phyloP scores from a whole-genome alignment of 2,797 vertebrate species.

The Hyperoplus lanceolatus region DNA sequence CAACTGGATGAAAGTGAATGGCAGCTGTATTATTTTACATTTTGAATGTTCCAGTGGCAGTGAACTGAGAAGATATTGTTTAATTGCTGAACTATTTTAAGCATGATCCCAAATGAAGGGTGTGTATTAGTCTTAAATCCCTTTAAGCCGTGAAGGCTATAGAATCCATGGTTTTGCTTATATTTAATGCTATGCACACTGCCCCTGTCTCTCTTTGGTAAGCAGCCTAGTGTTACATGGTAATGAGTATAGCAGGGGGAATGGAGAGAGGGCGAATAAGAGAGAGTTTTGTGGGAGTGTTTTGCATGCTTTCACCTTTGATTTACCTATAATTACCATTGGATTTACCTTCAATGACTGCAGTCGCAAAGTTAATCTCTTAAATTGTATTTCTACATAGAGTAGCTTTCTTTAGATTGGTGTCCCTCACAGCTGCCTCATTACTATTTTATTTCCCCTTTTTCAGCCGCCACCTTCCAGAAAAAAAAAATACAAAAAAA shows the following conservation, averaged over 20 bases:
- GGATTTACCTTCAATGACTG: slow-evolving; percentile 80
- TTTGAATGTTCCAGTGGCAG: slow-evolving; percentile 11
- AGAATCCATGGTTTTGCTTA: slow-evolving; percentile 37
- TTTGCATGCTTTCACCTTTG: slow-evolving; percentile 81
- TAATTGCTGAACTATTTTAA: slow-evolving; percentile 18
- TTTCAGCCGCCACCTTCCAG: slow-evolving; percentile 6
- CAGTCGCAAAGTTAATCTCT: slow-evolving; percentile 77
- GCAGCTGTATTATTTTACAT: slow-evolving; percentile 16
- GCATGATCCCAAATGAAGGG: slow-evolving; percentile 27
- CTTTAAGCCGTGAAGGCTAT: slow-evolving; percentile 40
- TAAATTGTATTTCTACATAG: slow-evolving; percentile 82
- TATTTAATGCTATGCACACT: slow-evolving; percentile 54
- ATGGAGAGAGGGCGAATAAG: slow-evolving; percentile 7
- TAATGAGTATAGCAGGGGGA: slow-evolving; percentile 59
- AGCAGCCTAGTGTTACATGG: slow-evolving; percentile 57
- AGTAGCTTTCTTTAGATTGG: slow-evolving; percentile 77
- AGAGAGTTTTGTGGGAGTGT: slow-evolving; percentile 59
- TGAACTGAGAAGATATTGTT: slow-evolving; percentile 14
- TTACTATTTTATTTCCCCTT: slow-evolving; percentile 62
- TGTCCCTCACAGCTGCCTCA: slow-evolving; percentile 75
- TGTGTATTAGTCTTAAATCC: slow-evolving; percentile 37
- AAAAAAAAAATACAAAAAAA: slow-evolving; percentile 18
- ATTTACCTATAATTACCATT: slow-evolving; percentile 83
- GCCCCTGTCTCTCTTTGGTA: slow-evolving; percentile 45
- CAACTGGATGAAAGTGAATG: slow-evolving; percentile 27